phyloP scores from a whole-genome alignment of 1,140 invertebrate species.

The Diabrotica virgifera region DNA sequence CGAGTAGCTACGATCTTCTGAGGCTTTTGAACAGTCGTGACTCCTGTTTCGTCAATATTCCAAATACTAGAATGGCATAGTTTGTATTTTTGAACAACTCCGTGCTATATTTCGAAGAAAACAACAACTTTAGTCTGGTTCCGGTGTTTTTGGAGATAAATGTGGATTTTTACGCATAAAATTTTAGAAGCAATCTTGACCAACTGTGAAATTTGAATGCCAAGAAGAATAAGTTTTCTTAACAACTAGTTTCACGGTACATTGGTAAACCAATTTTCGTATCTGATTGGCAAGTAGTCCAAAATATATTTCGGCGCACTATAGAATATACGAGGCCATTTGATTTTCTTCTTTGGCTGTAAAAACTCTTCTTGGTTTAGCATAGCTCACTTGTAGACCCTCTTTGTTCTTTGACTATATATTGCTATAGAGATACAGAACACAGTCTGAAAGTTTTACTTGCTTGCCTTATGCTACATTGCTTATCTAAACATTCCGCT shows the following conservation, averaged over 20 bases:
- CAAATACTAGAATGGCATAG: constrained; percentile 16
- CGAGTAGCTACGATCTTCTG: constrained; percentile 36
- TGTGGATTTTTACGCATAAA: constrained; percentile 33
- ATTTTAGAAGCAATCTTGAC: constrained; percentile 32
- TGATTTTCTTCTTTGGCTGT: constrained; percentile 10
- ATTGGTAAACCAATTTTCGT: constrained; percentile 5
- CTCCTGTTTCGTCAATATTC: constrained; percentile 23
- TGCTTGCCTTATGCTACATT: constrained; percentile 1
- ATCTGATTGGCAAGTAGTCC: constrained; percentile 4
- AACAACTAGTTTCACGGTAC: constrained; percentile 16
- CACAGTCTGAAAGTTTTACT: constrained; percentile 15
- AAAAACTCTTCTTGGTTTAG: constrained; percentile 19
- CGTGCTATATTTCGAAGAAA: constrained; percentile 20
- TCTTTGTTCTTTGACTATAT: constrained; percentile 21
- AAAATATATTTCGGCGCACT: too few relatives aligned
- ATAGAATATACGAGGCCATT: constrained; percentile 23
- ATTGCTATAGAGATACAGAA: constrained; percentile 20
- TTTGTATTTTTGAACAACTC: too few relatives aligned
- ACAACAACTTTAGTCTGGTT: constrained; percentile 26
- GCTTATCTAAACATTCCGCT: not conserved
- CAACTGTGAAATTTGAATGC: constrained; percentile 31
- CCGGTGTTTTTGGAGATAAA: constrained; percentile 34
- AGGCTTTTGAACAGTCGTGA: constrained; percentile 32
- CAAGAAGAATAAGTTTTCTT: constrained; percentile 32
- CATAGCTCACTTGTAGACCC: constrained; percentile 15